Evolutionary conservation across 2,113 vertebrate species (phyloP).

Genomic region (Alethe castanea): DNA sequence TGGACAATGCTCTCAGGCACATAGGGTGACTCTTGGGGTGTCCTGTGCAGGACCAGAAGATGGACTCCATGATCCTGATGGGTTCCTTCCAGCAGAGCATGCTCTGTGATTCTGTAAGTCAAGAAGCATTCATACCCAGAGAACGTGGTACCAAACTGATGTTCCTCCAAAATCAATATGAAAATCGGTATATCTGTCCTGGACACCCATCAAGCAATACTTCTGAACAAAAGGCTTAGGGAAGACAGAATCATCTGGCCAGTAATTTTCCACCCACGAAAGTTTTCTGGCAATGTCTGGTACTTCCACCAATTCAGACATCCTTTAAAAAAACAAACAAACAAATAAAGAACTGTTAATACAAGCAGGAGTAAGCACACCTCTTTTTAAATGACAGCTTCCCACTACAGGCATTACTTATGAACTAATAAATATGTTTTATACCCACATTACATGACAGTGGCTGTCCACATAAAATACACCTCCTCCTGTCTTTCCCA

Average conservation of each 20-base stretch:
- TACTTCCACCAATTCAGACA: conserved; percentile 94
- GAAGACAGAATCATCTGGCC: conserved; percentile 98
- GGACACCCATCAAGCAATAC: conserved; percentile 98
- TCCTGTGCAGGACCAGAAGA: too few species aligned
- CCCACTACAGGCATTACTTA: background rate
- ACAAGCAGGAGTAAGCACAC: background rate
- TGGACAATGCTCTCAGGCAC: background rate
- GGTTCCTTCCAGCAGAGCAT: background rate
- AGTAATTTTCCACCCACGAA: conserved; percentile 99
- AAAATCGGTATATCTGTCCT: conserved; percentile 97
- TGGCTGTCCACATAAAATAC: background rate
- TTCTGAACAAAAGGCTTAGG: conserved; percentile 99
- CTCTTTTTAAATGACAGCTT: background rate
- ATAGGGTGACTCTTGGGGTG: background rate
- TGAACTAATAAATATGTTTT: conserved; percentile 1
- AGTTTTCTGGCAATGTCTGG: conserved; percentile 95
- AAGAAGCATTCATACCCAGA: conserved; percentile 84
- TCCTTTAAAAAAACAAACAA: conserved; percentile 77
- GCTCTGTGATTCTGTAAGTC: background rate
- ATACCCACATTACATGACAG: background rate
- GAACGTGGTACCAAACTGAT: conserved; percentile 99
- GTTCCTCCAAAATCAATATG: conserved; percentile 99
- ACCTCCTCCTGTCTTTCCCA: background rate
- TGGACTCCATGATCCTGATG: background rate
- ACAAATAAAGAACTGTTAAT: background rate